Base-by-base conservation (phyloP, 2,113 vertebrate genomes). In the Istiophorus platypterus region DNA sequence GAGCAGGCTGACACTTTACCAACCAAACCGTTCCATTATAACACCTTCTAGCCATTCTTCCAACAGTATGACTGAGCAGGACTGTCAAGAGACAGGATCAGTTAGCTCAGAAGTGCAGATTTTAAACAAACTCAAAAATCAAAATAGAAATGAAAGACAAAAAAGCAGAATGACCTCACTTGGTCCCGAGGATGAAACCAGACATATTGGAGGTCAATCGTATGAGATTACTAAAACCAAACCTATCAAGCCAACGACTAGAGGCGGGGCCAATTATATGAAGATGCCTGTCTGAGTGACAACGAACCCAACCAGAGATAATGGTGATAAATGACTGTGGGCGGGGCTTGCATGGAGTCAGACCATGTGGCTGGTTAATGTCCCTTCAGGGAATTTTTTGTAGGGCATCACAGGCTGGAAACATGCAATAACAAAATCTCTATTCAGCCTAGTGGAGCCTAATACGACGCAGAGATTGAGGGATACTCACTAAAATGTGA, bases 271-370 rank as follows among this genome's bases (percentile, higher is more conserved):
- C 84, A 89, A 64, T 81, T 64, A 77, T 76, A 86, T 82, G 70
- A 80, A 69, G 24, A 22, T 49, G 41, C 69, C 59, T 1, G 39
- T 72, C 74, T 49, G 84, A 85, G 51, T 88, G 82, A 89, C 84
- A 76, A 80, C 87, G 77, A 76, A 86, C 83, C 66, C 84, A 80
- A 87, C 78, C 85, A 66, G 75, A 77, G 29, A 73, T 80, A 84
- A 92, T 65, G 65, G 88, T 84, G 86, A 89, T 86, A 63, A 89
- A 90, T 80, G 67, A 26, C 26, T 75, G 56, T 83, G 81, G 88
- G 88, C 3, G 58, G 78, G 45, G 47, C 72, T 66, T 80, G 54
- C 34, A 42, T 59, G 20, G 56, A 80, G 52, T 26, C 47, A 51
- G 42, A 39, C 24, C 56, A 7, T 47, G 39, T 10, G 31, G 11